These are phyloP conservation scores for Nannobrachium achirus DNA, from an alignment of 2,113 vertebrate genomes.

Conservation along the genomic window DNA sequence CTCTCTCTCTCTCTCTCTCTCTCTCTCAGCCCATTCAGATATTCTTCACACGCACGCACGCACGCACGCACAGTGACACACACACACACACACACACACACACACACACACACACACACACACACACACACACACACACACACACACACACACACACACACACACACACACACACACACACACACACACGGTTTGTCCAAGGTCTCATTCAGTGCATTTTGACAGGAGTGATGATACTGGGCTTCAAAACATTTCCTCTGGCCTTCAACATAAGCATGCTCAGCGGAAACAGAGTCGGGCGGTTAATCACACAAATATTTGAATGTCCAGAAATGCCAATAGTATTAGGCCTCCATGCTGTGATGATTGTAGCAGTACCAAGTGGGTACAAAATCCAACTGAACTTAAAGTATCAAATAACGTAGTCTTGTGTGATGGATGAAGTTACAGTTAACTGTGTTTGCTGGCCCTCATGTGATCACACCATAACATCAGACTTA, in stretches of 20 bases:
- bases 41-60: slow-evolving; percentile 25
- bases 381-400: too few relatives aligned
- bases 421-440: too few relatives aligned
- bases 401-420: too few relatives aligned
- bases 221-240: slow-evolving; percentile 72
- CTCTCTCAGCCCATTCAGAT: slow-evolving; percentile 42
- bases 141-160: slow-evolving; percentile 35
- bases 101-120: slow-evolving; percentile 34
- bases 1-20: slow-evolving; percentile 28
- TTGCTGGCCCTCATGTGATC: not conserved
- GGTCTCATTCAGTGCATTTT: slow-evolving; percentile 61
- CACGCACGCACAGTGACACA: slow-evolving; percentile 13
- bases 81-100: slow-evolving; percentile 26
- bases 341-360: too few relatives aligned
- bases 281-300: slow-evolving; percentile 67
- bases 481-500: slow-evolving; percentile 59
- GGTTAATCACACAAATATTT: slow-evolving; percentile 22
- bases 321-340: too few relatives aligned
- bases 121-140: slow-evolving; percentile 13
- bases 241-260: slow-evolving; percentile 71
- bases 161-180: slow-evolving; percentile 27
- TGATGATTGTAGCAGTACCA: too few relatives aligned
- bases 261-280: slow-evolving; percentile 64
- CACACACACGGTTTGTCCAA: slow-evolving; percentile 66
- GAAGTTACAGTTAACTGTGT: too few relatives aligned